phyloP scores from a whole-genome alignment of 2,888 invertebrate species.

The Myopa testacea region DNA sequence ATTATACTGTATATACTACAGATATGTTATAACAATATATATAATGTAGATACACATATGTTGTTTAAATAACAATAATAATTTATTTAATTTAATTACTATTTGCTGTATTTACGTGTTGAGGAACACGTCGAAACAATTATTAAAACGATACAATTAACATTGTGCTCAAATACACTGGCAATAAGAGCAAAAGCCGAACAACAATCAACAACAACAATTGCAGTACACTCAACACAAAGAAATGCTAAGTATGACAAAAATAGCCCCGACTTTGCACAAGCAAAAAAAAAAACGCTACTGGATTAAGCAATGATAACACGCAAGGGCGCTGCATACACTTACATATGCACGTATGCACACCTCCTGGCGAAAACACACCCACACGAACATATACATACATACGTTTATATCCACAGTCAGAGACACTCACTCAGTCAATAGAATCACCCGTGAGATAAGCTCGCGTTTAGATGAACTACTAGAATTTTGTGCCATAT shows the following conservation, averaged over 20 bases:
- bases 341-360: neutral
- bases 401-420: no score
- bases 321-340: constrained; percentile 54
- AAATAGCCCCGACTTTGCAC: neutral
- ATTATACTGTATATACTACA: no score
- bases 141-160: constrained; percentile 15
- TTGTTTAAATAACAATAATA: no score
- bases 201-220: no score
- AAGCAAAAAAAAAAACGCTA: constrained; percentile 25
- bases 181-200: neutral
- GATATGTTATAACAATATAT: no score
- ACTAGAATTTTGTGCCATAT: neutral
- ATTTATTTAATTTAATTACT: constrained; percentile 2
- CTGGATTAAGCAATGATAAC: constrained; percentile 60
- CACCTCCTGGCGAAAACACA: neutral
- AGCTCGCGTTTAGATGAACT: constrained; percentile 21
- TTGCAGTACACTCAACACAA: neutral
- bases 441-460: constrained; percentile 21
- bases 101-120: constrained; percentile 3
- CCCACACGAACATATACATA: neutral
- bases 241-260: constrained; percentile 27
- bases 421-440: neutral
- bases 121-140: constrained; percentile 7
- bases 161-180: neutral
- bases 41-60: no score